Evolutionary conservation across 2,888 invertebrate genomes (phyloP).

Genomic region (Drosophila recens): DNA sequence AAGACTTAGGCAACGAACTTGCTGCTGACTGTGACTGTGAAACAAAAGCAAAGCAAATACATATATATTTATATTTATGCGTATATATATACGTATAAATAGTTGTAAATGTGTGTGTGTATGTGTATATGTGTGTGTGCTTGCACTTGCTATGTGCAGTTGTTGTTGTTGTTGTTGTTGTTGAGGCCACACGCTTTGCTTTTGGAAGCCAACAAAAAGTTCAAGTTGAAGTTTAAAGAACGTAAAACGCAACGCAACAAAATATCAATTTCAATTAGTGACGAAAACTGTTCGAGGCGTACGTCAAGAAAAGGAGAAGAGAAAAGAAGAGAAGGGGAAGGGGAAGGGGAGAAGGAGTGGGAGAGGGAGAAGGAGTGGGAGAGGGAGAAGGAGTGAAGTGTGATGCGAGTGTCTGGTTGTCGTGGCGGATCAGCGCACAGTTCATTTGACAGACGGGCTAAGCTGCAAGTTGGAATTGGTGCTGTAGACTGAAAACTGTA

Average conservation of each 20-base stretch:
- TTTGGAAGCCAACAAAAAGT: slow-evolving; percentile 69
- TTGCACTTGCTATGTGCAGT: slow-evolving; percentile 39
- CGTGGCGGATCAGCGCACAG: slow-evolving; percentile 67
- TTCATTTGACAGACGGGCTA: slow-evolving; percentile 62
- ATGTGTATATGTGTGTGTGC: not conserved
- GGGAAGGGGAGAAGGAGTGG: no score
- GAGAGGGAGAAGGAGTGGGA: no score
- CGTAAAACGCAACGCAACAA: slow-evolving; percentile 56
- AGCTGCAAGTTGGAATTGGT: slow-evolving; percentile 22
- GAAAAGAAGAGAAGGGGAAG: not conserved
- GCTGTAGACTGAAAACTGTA: not conserved
- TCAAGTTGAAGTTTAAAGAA: slow-evolving; percentile 37
- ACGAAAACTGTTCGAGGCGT: slow-evolving; percentile 31
- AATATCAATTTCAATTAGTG: slow-evolving; percentile 76
- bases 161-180: slow-evolving; percentile 15
- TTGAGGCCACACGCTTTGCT: slow-evolving; percentile 59
- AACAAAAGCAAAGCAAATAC: not conserved
- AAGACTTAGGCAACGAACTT: slow-evolving; percentile 80
- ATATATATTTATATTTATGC: not conserved
- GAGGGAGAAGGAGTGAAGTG: slow-evolving; percentile 44
- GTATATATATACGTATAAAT: no score
- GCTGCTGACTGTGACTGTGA: slow-evolving; percentile 10
- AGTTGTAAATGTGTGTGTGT: not conserved
- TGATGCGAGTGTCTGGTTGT: slow-evolving; percentile 67
- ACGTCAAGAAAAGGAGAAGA: slow-evolving; percentile 8